Evolutionary conservation across 2,797 vertebrate genomes (phyloP), one percentile per base, ranked within the genome.

Genomic region (Phoxinus dragarum): DNA sequence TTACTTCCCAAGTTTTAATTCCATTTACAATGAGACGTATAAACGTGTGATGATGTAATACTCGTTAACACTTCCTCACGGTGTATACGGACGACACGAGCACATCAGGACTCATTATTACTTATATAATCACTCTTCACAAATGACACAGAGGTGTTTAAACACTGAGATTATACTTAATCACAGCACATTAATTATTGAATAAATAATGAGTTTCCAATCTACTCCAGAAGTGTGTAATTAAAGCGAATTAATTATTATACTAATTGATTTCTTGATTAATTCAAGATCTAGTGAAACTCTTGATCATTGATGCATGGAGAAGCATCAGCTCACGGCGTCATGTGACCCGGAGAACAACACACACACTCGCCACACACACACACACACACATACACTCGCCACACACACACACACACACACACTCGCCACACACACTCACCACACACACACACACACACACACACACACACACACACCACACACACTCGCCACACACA

Each of bases 171-270:
- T 88, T 68, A 84, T 83, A 88, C 81, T 89, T 91, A 90, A 91
- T 90, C 89, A 88, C 86, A 89, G 64, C 75, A 76, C 59, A 89
- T 90, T 89, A 89, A 91, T 90, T 88, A 89, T 67, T 87, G 85
- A 36, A 89, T 89, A 87, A 76, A 88, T 91, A 89, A 89, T 91
- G 86, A 88, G 88, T 77, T 75, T 36, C 56, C 82, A 72, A 81
- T 84, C 71, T 86, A 91, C 82, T 77, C 75, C n/a, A 87, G 87
- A 89, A 86, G 77, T 86, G 81, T 88, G 81, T 89, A 89, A 91
- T 90, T 90, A 90, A 91, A 87, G 78, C 44, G 66, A 81, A 90
- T 86, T 87, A 90, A 91, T 89, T 89, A 89, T 82, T 88, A 83
- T 79, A 88, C 86, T 84, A 87, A 90, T 90, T 73, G 73, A 84